Evolutionary conservation across 2,797 vertebrate genomes (phyloP), one percentile per base, ranked within the genome.

Genomic region (Spinibarbus caldwelli): DNA sequence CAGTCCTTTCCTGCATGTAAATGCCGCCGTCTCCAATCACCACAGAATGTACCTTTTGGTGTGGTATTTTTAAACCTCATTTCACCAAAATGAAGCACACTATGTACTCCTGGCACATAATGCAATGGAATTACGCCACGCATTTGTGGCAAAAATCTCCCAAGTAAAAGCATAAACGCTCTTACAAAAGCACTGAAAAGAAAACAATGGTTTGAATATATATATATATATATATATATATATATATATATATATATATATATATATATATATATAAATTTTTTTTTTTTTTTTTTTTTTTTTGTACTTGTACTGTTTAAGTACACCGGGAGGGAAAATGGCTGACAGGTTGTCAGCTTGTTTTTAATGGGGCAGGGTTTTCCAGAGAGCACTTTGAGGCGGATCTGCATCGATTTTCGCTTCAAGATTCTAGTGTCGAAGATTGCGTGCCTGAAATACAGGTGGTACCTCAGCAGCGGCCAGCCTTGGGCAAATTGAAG

Each of bases 391-490:
- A 82, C 86, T 84, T 80, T 86, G 34, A 34, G 45, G 67, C 71
- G 23, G 66, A 68, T 85, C 64, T 78, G 47, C 82, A 87, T 84
- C 47, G 78, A 87, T 78, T 87, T 85, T 64, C 47, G 7, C 77
- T 66, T 82, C 72, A 80, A 76, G 49, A 57, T 67, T 77, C 9
- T 52, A 52, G 54, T 79, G 64, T 57, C 47, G 64, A 38, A 87
- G 66, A n/a, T 82, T 85, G 85, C 87, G 86, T 92, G 90, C 52
- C 91, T 90, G 84, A 88, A 88, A 92, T 90, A 91, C 90, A 91
- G 90, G 86, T 89, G 92, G 82, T 88, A 64, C 87, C 89, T 77
- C 52, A 36, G 54, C 80, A 52, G 36, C 11, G 66, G 87, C 87
- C 85, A 89, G 89, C 88, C 90, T 87, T 81, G 52, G 81, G 88